phyloP scores from a whole-genome alignment of 2,797 vertebrate species.

The Harpagifer antarcticus region DNA sequence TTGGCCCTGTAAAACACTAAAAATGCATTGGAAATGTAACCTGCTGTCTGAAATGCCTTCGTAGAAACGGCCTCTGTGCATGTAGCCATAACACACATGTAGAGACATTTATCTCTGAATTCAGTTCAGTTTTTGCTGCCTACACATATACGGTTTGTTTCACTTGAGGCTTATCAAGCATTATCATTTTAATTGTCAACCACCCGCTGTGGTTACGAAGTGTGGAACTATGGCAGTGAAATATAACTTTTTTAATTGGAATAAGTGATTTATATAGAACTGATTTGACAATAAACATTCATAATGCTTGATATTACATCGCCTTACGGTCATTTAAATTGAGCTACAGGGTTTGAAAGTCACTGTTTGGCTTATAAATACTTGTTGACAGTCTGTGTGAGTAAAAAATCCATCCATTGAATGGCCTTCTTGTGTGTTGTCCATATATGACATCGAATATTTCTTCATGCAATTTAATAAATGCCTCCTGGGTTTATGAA shows the following conservation, averaged over 20 bases:
- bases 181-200: conserved; percentile 48
- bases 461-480: conserved; percentile 76
- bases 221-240: conserved; percentile 2
- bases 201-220: conserved; percentile 40
- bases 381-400: conserved; percentile 47
- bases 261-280: conserved; percentile 17
- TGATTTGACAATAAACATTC: conserved; percentile 40
- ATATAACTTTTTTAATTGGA: conserved; percentile 28
- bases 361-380: conserved; percentile 34
- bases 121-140: conserved; percentile 8
- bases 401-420: conserved; percentile 62
- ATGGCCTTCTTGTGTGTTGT: conserved; percentile 59
- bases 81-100: conserved; percentile 36
- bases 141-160: conserved; percentile 5
- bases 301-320: conserved; percentile 30
- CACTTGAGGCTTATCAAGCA: conserved; percentile 50
- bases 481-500: conserved; percentile 75
- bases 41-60: conserved; percentile 52
- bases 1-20: conserved; percentile 59
- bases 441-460: conserved; percentile 70
- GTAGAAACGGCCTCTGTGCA: conserved; percentile 27
- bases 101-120: conserved; percentile 29
- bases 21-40: conserved; percentile 57
- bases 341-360: conserved; percentile 48
- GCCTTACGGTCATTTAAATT: conserved; percentile 33